Conservation (phyloP, 2,113 vertebrate species). For the Archocentrus centrarchus region DNA sequence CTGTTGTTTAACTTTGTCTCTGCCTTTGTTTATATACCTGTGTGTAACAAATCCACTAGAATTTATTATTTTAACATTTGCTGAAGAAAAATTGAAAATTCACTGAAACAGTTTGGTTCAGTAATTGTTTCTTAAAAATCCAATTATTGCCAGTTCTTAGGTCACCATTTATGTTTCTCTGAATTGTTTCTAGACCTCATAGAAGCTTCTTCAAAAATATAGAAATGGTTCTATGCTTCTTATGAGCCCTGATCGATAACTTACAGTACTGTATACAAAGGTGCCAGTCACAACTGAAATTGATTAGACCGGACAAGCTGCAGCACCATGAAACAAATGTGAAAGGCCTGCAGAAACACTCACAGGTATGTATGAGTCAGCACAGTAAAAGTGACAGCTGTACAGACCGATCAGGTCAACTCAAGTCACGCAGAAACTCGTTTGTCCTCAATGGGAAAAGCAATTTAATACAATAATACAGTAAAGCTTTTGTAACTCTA, state of each 20-base stretch:
- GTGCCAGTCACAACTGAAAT: neutral
- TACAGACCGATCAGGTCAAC: neutral
- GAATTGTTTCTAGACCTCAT: too few species aligned
- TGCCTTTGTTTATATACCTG: too few species aligned
- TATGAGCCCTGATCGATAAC: neutral
- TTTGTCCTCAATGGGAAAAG: neutral
- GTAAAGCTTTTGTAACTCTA: neutral
- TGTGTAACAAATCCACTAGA: too few species aligned
- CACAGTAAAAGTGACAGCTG: conserved; percentile 14
- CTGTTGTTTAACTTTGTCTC: too few species aligned
- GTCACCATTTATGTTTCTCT: neutral
- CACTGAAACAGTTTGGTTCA: neutral
- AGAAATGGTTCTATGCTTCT: neutral
- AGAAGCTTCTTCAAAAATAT: neutral
- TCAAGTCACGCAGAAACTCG: conserved; percentile 1
- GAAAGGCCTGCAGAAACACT: neutral
- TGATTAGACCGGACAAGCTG: neutral
- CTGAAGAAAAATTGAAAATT: neutral
- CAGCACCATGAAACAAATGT: neutral
- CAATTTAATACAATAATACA: neutral
- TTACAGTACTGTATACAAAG: neutral
- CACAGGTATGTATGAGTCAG: conserved; percentile 1
- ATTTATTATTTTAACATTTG: neutral
- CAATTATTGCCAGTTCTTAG: neutral
- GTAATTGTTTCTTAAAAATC: neutral